These are phyloP conservation scores for Polyploca ridens DNA, from an alignment of 2,888 invertebrate species.

Conservation along the genomic window DNA sequence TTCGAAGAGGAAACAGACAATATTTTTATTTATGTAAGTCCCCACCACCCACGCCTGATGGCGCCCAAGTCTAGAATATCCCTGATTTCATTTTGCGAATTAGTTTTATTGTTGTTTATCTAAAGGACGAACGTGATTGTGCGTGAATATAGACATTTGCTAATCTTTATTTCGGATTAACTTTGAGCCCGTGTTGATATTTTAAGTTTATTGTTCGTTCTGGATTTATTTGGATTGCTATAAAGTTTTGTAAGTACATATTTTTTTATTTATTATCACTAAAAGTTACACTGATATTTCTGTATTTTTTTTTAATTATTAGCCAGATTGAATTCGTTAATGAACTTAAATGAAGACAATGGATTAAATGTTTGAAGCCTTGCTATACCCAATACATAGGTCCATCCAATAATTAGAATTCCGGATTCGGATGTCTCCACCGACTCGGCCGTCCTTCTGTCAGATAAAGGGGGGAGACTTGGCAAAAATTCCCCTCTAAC, in stretches of 20 bases:
- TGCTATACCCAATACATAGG: not conserved
- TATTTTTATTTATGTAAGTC: slow-evolving; percentile 74
- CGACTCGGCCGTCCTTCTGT: slow-evolving; percentile 45
- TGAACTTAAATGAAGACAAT: not conserved
- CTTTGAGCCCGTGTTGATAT: not conserved
- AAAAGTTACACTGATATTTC: too few species aligned
- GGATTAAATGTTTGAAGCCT: not conserved
- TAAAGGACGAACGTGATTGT: slow-evolving; percentile 52
- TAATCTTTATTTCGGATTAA: not conserved
- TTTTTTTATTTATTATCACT: not conserved
- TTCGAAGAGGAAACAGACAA: slow-evolving; percentile 73
- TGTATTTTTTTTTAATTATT: too few species aligned
- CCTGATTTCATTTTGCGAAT: slow-evolving; percentile 55
- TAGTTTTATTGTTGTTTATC: slow-evolving; percentile 47
- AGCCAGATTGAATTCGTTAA: not conserved
- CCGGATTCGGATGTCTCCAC: slow-evolving; percentile 40
- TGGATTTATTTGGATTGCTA: not conserved
- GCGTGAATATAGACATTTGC: slow-evolving; percentile 15
- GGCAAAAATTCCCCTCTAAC: slow-evolving; percentile 66
- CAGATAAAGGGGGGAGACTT: slow-evolving; percentile 41
- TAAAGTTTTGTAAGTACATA: not conserved
- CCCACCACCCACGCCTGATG: slow-evolving; percentile 55
- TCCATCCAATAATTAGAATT: slow-evolving; percentile 62
- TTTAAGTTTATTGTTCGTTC: not conserved
- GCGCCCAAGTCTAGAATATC: slow-evolving; percentile 60